Conservation (phyloP, 2,113 vertebrate genomes). For the Rynchops niger region DNA sequence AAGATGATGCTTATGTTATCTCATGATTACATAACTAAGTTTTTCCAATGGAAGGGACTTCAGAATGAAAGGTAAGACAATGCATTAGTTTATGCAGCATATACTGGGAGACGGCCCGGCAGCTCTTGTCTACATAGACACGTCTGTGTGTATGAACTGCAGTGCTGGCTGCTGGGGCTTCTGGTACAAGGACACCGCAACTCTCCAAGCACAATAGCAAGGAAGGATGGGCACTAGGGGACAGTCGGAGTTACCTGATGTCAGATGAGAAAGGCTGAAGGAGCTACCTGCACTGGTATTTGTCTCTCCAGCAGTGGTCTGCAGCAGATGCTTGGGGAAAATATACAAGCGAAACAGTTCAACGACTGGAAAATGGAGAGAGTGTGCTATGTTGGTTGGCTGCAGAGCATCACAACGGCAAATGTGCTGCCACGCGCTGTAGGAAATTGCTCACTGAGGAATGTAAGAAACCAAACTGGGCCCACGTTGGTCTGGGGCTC, state of each 20-base stretch:
- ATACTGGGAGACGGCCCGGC: fast-evolving
- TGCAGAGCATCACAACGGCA: neutral
- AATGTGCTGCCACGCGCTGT: neutral
- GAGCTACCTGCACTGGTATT: neutral
- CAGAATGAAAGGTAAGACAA: neutral
- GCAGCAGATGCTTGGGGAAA: neutral
- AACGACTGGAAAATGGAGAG: neutral
- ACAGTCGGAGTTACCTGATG: neutral
- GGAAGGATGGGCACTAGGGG: neutral
- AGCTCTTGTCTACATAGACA: neutral
- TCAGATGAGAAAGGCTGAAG: neutral
- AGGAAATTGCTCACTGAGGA: neutral
- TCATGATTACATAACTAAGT: neutral
- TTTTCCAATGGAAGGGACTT: neutral
- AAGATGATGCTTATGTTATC: neutral
- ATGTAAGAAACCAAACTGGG: neutral
- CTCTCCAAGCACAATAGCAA: fast-evolving
- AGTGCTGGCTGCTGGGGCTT: neutral
- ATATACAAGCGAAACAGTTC: neutral
- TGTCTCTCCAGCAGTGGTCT: neutral
- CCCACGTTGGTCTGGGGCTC: neutral
- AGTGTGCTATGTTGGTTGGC: fast-evolving
- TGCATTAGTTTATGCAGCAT: neutral
- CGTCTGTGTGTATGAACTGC: neutral
- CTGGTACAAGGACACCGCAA: neutral